Evolutionary conservation across 2,113 vertebrate genomes (phyloP), one percentile per base, ranked within the genome.

Genomic region (Anas platyrhynchos): DNA sequence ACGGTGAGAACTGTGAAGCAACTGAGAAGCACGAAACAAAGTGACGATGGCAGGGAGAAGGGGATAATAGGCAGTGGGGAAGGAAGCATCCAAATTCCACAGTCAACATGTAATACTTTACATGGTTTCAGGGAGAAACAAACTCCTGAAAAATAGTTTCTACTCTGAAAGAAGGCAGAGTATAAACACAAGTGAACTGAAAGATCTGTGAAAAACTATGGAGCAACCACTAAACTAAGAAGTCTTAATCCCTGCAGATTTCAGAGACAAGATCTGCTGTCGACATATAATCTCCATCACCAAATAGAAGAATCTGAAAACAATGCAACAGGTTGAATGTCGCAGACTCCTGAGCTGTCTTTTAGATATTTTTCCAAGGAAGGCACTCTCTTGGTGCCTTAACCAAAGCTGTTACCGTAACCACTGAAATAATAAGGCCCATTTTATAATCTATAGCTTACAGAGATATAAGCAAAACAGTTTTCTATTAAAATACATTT

Each of bases 401-500:
- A 86, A 46, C 15, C 63, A 89, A 71, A 65, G 54, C 71, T 56
- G 31, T 43, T 88, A 83, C 55, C 43, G 59, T 32, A 95, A 34
- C 32, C 25, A 61, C 32, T 52, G 46, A 86, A 92, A 92, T 61
- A 77, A 79, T 31, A 43, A 89, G 92, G 92, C 14, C 46, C 27
- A 17, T 34, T 94, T 67, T 81, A 76, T 41, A 63, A 61, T 56
- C 79, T 79, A 25, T 23, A 83, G 26, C 86, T 92, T 85, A 75
- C 29, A 65, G 72, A 84, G 61, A 83, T 61, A 79, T 87, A 84
- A 80, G 63, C 22, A 59, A 66, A 69, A 17, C 26, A 65, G 26
- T n/a, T 77, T 86, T 86, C 72, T 91, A 29, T 11, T 50, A 68
- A 48, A 76, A 83, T 44, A 76, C 87, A 66, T 93, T 74, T 96